Evolutionary conservation across 2,113 vertebrate genomes (phyloP).

Genomic region (Pituophis catenifer): DNA sequence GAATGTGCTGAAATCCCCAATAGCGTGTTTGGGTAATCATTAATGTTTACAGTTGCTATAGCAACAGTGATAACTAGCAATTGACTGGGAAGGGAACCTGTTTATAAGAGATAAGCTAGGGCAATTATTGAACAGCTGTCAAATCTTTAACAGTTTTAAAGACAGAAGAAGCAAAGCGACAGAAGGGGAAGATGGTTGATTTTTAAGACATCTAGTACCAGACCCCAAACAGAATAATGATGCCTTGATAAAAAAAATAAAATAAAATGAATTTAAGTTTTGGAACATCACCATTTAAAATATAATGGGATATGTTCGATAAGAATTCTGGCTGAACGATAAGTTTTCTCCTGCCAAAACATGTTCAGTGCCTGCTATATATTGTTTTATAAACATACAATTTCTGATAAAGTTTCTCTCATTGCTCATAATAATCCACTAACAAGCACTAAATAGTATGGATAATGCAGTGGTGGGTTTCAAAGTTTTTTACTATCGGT

Average conservation of each 20-base stretch:
- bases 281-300: background rate
- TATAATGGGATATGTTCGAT: background rate
- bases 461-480: no score
- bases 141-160: slow-evolving; percentile 36
- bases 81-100: slow-evolving; percentile 52
- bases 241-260: background rate
- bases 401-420: background rate
- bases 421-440: background rate
- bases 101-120: slow-evolving; percentile 57
- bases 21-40: slow-evolving; percentile 9
- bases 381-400: background rate
- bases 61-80: slow-evolving; percentile 41
- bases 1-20: slow-evolving; percentile 30
- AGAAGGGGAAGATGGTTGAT: slow-evolving; percentile 27
- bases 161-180: slow-evolving; percentile 41
- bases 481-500: no score
- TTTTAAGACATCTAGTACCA: slow-evolving; percentile 23
- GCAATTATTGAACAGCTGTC: slow-evolving; percentile 64
- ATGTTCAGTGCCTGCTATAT: background rate
- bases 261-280: background rate
- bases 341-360: background rate
- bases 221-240: background rate
- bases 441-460: background rate
- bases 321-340: background rate
- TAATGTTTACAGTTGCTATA: slow-evolving; percentile 45